phyloP scores from a whole-genome alignment of 2,113 vertebrate genomes.

The Ascaphus truei region DNA sequence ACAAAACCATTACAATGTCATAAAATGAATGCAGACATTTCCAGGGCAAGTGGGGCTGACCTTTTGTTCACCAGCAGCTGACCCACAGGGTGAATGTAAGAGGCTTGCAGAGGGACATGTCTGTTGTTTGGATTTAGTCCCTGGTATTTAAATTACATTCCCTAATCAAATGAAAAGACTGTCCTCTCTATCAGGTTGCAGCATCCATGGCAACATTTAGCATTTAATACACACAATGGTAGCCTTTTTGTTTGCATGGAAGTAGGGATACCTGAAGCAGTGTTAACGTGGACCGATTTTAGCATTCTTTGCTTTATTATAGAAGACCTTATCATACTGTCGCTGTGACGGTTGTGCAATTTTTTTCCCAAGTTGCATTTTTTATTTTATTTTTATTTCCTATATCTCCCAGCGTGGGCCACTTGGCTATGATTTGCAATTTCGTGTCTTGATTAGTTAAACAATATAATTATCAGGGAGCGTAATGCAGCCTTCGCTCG shows the following conservation, averaged over 20 bases:
- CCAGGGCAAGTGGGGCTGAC: constrained; percentile 76
- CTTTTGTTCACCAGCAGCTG: constrained; percentile 76
- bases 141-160: constrained; percentile 80
- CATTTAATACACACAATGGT: constrained; percentile 78
- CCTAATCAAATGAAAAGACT: constrained; percentile 78
- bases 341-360: too few species aligned
- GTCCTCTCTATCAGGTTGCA: constrained; percentile 79
- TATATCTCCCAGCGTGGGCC: constrained; percentile 75
- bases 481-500: constrained; percentile 67
- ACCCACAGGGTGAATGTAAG: constrained; percentile 70
- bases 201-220: constrained; percentile 83
- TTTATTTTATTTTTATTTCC: constrained; percentile 63
- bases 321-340: constrained; percentile 75
- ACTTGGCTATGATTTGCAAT: constrained; percentile 76
- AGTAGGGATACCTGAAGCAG: constrained; percentile 74
- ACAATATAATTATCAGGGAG: constrained; percentile 81
- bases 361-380: constrained; percentile 76
- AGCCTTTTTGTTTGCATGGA: constrained; percentile 76
- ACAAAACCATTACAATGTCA: constrained; percentile 73
- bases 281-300: constrained; percentile 74
- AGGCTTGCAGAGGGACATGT: constrained; percentile 68
- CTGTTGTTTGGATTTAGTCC: constrained; percentile 74
- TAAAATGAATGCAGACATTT: constrained; percentile 80
- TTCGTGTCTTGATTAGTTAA: constrained; percentile 85
- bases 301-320: constrained; percentile 79